These are phyloP conservation scores for Pseudococcus viburni DNA, from an alignment of 2,888 invertebrate genomes.

Conservation along the genomic window DNA sequence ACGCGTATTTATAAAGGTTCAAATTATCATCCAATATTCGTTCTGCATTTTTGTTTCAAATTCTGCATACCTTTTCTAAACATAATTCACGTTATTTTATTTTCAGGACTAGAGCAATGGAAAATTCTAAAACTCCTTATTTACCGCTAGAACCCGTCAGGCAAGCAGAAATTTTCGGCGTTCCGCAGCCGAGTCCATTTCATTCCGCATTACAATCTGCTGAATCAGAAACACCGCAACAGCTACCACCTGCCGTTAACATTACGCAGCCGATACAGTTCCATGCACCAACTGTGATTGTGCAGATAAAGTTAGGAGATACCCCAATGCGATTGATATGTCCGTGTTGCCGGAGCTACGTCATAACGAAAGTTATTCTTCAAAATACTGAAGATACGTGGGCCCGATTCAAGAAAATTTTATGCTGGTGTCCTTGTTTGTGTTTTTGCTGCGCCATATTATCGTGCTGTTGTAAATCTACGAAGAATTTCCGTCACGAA, in stretches of 20 bases:
- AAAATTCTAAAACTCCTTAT: neutral
- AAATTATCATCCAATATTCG: too few species aligned
- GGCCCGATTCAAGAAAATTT: neutral
- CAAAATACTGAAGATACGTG: neutral
- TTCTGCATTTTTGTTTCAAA: neutral
- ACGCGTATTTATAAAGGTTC: too few species aligned
- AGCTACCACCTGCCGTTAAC: neutral
- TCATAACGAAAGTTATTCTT: neutral
- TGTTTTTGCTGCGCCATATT: neutral
- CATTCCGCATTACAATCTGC: neutral
- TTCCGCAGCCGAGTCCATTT: neutral
- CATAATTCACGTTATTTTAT: neutral
- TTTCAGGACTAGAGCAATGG: neutral
- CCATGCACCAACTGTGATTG: neutral
- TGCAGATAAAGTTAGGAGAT: neutral
- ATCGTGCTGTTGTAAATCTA: neutral
- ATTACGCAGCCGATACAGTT: neutral
- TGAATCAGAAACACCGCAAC: neutral
- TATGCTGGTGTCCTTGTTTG: neutral
- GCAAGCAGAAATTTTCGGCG: neutral
- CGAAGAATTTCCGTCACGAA: conserved; percentile 13
- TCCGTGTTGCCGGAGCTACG: neutral
- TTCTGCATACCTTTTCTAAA: too few species aligned
- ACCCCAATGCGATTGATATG: neutral
- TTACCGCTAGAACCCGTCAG: neutral